A percentile compares a stretch with the other conserved stretches of the same genome.
These are phyloP conservation scores for Brachymystax lenok DNA, from an alignment of 2,797 vertebrate genomes.

Conservation along the genomic window DNA sequence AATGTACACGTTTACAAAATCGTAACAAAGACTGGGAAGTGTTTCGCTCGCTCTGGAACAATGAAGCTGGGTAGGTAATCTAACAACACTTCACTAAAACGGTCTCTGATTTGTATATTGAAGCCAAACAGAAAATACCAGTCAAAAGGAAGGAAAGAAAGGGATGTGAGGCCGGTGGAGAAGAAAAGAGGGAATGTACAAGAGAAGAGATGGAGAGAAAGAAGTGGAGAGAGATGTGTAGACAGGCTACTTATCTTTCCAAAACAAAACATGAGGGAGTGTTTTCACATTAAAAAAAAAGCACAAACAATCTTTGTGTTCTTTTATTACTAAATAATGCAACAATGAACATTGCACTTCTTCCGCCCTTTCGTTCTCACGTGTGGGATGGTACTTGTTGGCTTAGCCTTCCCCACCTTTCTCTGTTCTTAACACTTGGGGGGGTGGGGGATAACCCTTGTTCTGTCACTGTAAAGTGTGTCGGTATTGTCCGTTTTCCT, in stretches of 20 bases:
- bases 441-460: constrained; percentile 82
- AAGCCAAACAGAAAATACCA: constrained; percentile 66
- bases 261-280: constrained; percentile 88
- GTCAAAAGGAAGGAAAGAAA: constrained; percentile 31
- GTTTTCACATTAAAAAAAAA: constrained; percentile 84
- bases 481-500: constrained; percentile 75
- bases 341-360: constrained; percentile 99
- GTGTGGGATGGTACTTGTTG: constrained; percentile 61
- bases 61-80: constrained; percentile 82
- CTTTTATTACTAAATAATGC: constrained; percentile 99
- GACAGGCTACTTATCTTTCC: constrained; percentile 83
- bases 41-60: constrained; percentile 96
- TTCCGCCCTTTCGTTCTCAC: constrained; percentile 74
- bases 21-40: constrained; percentile 99
- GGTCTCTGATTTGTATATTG: constrained; percentile 79
- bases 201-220: constrained; percentile 20
- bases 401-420: constrained; percentile 57
- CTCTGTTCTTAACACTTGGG: constrained; percentile 76
- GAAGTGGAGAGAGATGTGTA: constrained; percentile 57
- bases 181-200: constrained; percentile 68
- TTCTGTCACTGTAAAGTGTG: constrained; percentile 66
- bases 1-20: constrained; percentile 99
- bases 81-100: constrained; percentile 86
- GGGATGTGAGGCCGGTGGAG: constrained; percentile 40
- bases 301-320: constrained; percentile 94